phyloP scores from a whole-genome alignment of 2,113 vertebrate species.

The Rhagologus leucostigma region DNA sequence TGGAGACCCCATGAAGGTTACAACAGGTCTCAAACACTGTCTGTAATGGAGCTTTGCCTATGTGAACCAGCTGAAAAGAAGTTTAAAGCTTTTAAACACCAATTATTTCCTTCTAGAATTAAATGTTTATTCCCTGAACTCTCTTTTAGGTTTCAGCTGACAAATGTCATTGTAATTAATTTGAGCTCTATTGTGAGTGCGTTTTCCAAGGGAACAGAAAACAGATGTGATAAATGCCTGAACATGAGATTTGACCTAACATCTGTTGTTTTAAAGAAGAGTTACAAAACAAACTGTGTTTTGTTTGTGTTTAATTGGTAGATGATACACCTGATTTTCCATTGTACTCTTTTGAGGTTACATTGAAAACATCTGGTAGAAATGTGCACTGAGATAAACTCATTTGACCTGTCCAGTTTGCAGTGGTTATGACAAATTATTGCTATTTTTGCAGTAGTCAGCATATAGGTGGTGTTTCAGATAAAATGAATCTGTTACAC shows the following conservation, averaged over 20 bases:
- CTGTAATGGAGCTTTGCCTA: background rate
- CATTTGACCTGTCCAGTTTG: background rate
- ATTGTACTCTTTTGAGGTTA: background rate
- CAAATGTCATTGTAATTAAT: constrained; percentile 29
- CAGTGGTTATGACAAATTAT: background rate
- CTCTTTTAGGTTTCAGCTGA: constrained; percentile 14
- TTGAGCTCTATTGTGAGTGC: background rate
- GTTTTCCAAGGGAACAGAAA: constrained; percentile 23
- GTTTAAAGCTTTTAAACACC: background rate
- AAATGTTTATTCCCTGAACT: constrained; percentile 10
- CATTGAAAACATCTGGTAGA: background rate
- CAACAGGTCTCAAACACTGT: background rate
- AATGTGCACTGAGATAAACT: background rate
- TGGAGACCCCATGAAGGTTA: background rate
- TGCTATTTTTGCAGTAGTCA: background rate
- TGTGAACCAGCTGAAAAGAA: background rate
- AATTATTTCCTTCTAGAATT: background rate
- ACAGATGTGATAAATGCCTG: constrained; percentile 30
- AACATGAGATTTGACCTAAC: constrained; percentile 9
- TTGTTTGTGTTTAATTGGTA: background rate
- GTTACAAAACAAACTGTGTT: background rate
- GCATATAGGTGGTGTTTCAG: background rate
- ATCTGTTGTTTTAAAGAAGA: constrained; percentile 28
- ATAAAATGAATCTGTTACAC: background rate
- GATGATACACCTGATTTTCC: constrained; percentile 8